These are phyloP conservation scores for Lasiurus cinereus DNA, from an alignment of 2,113 vertebrate species.

Conservation along the genomic window DNA sequence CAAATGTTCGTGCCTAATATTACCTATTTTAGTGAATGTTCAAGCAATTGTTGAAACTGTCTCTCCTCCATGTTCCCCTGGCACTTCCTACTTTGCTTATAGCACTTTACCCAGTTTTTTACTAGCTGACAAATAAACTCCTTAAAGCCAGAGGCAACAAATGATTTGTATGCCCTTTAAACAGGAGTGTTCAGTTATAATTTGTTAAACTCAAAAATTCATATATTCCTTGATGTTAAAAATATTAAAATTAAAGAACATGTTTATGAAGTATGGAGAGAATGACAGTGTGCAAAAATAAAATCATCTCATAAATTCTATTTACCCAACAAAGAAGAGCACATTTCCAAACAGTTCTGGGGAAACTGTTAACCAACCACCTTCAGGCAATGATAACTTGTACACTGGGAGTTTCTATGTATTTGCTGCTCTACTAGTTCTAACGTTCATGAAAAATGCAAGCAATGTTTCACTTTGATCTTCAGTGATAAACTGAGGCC, in stretches of 20 bases:
- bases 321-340: slow-evolving; percentile 65
- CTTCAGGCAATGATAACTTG: slow-evolving; percentile 64
- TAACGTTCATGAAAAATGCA: slow-evolving; percentile 79
- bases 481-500: background rate
- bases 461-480: slow-evolving; percentile 40
- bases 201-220: slow-evolving; percentile 11
- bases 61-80: background rate
- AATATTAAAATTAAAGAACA: slow-evolving; percentile 43
- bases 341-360: slow-evolving; percentile 50
- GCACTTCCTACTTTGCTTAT: background rate
- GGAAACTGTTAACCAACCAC: slow-evolving; percentile 60
- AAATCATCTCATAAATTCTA: slow-evolving; percentile 23
- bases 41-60: background rate
- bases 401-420: slow-evolving; percentile 61
- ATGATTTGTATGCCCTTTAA: background rate
- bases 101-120: background rate
- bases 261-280: slow-evolving; percentile 38
- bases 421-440: slow-evolving; percentile 70
- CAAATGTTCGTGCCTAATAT: background rate
- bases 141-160: background rate
- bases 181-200: background rate
- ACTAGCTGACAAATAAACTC: slow-evolving; percentile 18
- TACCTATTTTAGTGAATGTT: background rate
- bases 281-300: slow-evolving; percentile 56
- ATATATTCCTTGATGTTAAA: slow-evolving; percentile 41